These are phyloP conservation scores for Dione vanillae DNA, from an alignment of 2,888 invertebrate species.

Conservation along the genomic window DNA sequence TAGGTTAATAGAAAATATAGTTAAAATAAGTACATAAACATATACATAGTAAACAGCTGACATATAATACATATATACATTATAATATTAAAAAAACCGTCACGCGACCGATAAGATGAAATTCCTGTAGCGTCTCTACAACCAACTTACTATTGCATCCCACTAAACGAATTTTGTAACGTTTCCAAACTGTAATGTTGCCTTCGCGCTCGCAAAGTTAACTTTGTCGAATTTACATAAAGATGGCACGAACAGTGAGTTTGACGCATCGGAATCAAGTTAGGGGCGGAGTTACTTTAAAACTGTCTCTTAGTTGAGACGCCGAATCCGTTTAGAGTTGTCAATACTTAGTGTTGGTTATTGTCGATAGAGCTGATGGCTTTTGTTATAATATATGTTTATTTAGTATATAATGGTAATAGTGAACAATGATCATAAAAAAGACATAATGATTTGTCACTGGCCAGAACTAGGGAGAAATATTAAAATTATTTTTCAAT, in stretches of 20 bases:
- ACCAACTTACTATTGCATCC: constrained; percentile 53
- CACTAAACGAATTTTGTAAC: constrained; percentile 43
- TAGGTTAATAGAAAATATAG: no score
- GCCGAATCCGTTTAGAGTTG: constrained; percentile 81
- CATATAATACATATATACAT: constrained; percentile 52
- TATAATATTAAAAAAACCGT: constrained; percentile 67
- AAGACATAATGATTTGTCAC: no score
- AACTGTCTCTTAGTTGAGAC: constrained; percentile 82
- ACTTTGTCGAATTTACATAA: constrained; percentile 79
- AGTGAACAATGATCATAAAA: no score
- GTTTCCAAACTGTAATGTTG: constrained; percentile 41
- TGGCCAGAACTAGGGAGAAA: no score
- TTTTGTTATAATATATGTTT: no score
- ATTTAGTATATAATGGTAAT: no score
- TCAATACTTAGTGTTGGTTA: constrained; percentile 51
- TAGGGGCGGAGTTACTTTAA: constrained; percentile 77
- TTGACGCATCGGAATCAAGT: constrained; percentile 79
- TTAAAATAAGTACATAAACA: neutral
- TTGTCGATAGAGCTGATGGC: constrained; percentile 28
- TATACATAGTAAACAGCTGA: constrained; percentile 58
- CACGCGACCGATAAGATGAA: constrained; percentile 69
- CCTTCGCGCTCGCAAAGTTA: constrained; percentile 54
- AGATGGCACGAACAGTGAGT: constrained; percentile 70
- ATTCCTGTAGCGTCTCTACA: constrained; percentile 58
- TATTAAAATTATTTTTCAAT: no score